Evolutionary conservation across 2,797 vertebrate genomes (phyloP), one percentile per base, ranked within the genome.

Genomic region (Emydoidea blandingii): DNA sequence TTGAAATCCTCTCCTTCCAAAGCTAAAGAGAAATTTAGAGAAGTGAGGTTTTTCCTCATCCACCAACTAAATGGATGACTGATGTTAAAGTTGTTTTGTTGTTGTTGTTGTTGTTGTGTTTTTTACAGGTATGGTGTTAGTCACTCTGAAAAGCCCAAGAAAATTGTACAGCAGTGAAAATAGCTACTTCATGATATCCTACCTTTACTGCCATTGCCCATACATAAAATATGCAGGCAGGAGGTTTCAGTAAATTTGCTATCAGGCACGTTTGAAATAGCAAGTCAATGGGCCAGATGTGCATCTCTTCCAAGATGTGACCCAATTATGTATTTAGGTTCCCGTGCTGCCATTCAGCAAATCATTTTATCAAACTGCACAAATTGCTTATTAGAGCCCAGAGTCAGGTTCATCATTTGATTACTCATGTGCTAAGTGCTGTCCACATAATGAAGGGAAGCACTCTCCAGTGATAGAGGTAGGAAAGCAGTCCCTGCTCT

Each of bases 271-370:
- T 79, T 53, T 34, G 78, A 9, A 12, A 37, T 12, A 10, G 4
- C 49, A 47, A 76, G 12, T 78, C 50, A 79, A 37, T 3, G 29
- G 19, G 11, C 16, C 78, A 89, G 78, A 86, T 0, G 0, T 0
- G 0, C 19, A 2, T 14, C 83, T 87, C 88, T 54, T 41, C 15
- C 83, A 54, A 68, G 21, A 79, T 53, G 74, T 1, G 3, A 29
- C 34, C 52, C 25, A 81, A n/a, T 57, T 86, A 86, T 5, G 21
- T 50, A 65, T 68, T 34, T 59, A 50, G 57, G 41, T 16, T 47
- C 49, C 49, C 47, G 12, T 44, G 44, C 21, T 93, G 44, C 56
- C 37, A 49, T 21, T 41, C 10, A 89, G 34, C 59, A 78, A n/a
- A 72, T 83, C 37, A 80, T 90, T 87, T 86, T 52, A 80, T 88